Evolutionary conservation across 1,140 invertebrate species (phyloP).

Genomic region (Dreissena polymorpha): DNA sequence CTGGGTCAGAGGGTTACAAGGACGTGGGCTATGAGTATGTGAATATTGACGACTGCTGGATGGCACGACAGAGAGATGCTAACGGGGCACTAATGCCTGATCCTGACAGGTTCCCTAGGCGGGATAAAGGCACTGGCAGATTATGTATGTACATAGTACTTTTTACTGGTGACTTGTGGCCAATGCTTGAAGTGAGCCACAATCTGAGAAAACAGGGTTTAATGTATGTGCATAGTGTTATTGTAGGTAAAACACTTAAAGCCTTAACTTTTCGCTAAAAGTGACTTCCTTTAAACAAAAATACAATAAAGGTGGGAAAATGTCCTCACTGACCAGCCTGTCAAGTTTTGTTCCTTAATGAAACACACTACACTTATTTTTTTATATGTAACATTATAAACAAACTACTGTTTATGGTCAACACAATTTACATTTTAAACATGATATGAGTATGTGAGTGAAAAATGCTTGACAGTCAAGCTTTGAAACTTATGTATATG

Average conservation of each 20-base stretch:
- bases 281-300: too few species aligned
- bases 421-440: too few species aligned
- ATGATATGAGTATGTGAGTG: background rate
- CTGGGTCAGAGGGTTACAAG: constrained; percentile 92
- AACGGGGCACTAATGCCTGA: constrained; percentile 92
- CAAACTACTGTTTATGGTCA: too few species aligned
- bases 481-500: background rate
- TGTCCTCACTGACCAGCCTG: too few species aligned
- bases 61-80: constrained; percentile 88
- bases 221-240: background rate
- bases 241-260: background rate
- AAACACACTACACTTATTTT: too few species aligned
- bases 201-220: background rate
- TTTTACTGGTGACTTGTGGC: background rate
- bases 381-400: too few species aligned
- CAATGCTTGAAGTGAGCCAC: background rate
- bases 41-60: constrained; percentile 98
- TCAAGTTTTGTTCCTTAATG: too few species aligned
- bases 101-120: constrained; percentile 90
- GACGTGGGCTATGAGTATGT: constrained; percentile 95
- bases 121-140: constrained; percentile 93
- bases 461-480: background rate
- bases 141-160: constrained; percentile 86
- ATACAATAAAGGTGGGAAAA: too few species aligned
- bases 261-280: background rate